Evolutionary conservation across 2,888 invertebrate genomes (phyloP).

Genomic region (Chymomyza fuscimana): DNA sequence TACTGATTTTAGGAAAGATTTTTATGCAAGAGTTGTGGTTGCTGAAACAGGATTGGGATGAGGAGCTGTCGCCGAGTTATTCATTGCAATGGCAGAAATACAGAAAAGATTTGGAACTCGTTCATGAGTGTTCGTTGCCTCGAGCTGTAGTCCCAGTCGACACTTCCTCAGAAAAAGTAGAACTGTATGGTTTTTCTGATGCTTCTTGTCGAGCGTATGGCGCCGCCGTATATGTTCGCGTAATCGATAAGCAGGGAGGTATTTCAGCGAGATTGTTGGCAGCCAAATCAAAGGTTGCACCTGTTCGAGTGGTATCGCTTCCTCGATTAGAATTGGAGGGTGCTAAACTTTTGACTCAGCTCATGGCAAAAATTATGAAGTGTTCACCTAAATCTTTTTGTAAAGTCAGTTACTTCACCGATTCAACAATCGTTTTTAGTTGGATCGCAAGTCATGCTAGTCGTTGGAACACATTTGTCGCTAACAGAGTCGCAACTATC

Average conservation of each 20-base stretch:
- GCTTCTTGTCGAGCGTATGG: neutral
- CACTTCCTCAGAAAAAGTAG: neutral
- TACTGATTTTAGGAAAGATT: neutral
- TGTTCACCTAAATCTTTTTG: neutral
- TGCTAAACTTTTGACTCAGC: slow-evolving; percentile 23
- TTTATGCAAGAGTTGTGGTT: neutral
- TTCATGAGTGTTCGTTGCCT: too few species aligned
- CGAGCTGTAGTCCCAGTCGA: neutral
- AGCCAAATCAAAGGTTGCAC: slow-evolving; percentile 26
- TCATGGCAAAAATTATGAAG: slow-evolving; percentile 24
- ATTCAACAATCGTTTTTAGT: slow-evolving; percentile 26
- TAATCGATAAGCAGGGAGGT: neutral
- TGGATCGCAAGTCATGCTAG: slow-evolving; percentile 28
- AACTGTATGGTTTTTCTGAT: neutral
- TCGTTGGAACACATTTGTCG: slow-evolving; percentile 31
- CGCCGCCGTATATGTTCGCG: neutral
- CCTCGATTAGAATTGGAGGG: slow-evolving; percentile 34
- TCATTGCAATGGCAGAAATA: neutral
- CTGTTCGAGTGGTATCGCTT: slow-evolving; percentile 9
- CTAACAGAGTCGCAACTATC: slow-evolving; percentile 32
- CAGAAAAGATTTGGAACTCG: too few species aligned
- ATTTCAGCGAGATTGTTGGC: neutral
- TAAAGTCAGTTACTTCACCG: slow-evolving; percentile 29
- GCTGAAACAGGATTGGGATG: neutral
- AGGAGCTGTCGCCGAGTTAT: neutral